phyloP scores from a whole-genome alignment of 2,113 vertebrate genomes.

The Chamaetylas fuelleborni region DNA sequence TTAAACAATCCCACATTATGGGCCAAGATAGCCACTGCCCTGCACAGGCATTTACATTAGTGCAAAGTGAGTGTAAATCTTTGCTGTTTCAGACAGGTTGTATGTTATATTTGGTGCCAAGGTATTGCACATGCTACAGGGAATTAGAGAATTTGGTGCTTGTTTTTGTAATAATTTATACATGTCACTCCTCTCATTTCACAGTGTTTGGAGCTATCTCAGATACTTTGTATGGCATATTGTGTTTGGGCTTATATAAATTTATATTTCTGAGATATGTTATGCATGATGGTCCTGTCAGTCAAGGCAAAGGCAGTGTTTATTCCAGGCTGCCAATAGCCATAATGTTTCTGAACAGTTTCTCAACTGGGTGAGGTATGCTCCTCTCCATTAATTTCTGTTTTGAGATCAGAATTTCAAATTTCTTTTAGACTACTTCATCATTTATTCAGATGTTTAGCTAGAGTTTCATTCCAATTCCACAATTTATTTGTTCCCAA shows the following conservation, averaged over 20 bases:
- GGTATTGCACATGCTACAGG: not conserved
- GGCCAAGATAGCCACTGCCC: not conserved
- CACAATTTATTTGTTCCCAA: not conserved
- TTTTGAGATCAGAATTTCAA: not conserved
- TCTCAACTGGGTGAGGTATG: not conserved
- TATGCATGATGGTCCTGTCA: not conserved
- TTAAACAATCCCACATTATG: not conserved
- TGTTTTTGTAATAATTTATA: not conserved
- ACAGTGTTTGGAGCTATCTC: not conserved
- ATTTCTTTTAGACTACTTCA: not conserved
- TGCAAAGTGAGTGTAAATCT: not conserved
- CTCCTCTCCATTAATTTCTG: not conserved
- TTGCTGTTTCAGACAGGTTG: not conserved
- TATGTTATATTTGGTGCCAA: not conserved
- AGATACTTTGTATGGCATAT: not conserved
- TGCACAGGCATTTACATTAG: not conserved
- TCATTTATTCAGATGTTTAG: not conserved
- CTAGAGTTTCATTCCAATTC: not conserved
- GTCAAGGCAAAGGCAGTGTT: not conserved
- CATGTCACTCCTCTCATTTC: not conserved
- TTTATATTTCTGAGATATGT: not conserved
- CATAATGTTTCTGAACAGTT: not conserved
- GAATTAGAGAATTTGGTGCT: not conserved
- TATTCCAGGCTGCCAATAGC: not conserved
- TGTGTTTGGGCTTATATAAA: not conserved